Base-by-base conservation (phyloP, 2,113 vertebrate species). In the Hiodon alosoides region DNA sequence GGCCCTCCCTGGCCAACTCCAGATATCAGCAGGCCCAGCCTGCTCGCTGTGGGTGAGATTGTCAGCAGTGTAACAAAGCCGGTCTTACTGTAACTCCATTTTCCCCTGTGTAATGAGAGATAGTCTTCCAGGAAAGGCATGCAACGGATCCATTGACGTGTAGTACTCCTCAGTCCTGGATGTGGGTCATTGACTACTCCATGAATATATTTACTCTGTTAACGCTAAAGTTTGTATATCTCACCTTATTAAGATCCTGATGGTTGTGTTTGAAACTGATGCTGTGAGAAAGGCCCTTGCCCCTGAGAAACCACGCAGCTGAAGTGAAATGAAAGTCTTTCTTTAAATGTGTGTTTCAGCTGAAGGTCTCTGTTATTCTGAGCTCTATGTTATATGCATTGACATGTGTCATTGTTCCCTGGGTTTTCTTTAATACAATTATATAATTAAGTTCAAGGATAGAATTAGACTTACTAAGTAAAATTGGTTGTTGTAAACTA, bases 31-130 rank as follows among this genome's bases (percentile, higher is more conserved):
- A 52, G 55, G 67, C 17, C n/a, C 67, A 5, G 47, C 48, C 48
- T 17, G 54, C 16, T 17, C 46, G 13, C 5, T 61, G 55, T 17
- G 57, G 57, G 66, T 31, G 66, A 72, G 65, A 16, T 48, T 62
- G 10, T 53, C 10, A 70, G 67, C 50, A 7, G 31, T 52, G 46
- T 57, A 53, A 71, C 59, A n/a, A 57, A 54, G 75, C 60, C 53
- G 69, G 16, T 54, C 60, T n/a, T 61, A 48, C 58, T 76, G 72
- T 74, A 47, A 74, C 14, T 55, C 57, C 5, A 57, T 76, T 71
- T 59, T 47, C 75, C 3, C 68, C 17, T 71, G 14, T 47, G 51
- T 70, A 72, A 72, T 60, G 70, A 47, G 57, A 72, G 55, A 60
- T 60, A 31, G 59, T 50, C 17, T 71, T 69, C 68, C 11, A 50